A percentile compares a stretch with the other conserved stretches of the same genome.
Conservation (phyloP, 2,113 vertebrate genomes). For the Ia io region DNA sequence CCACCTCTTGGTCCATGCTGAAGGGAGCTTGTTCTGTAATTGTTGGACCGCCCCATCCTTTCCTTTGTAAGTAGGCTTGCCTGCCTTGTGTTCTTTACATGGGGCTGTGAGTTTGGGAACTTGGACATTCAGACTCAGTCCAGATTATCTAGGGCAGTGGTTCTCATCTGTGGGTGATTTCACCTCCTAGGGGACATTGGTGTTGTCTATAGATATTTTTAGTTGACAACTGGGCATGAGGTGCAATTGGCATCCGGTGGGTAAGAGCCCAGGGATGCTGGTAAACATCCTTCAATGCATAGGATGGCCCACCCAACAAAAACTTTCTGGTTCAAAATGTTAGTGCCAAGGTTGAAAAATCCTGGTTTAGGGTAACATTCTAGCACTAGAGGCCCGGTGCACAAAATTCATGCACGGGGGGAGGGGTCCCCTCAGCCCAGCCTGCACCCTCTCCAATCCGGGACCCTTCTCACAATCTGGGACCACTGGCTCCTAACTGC, state of each 20-base stretch:
- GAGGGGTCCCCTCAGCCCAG: too few species aligned
- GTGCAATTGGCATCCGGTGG: background rate
- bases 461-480: too few species aligned
- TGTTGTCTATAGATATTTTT: background rate
- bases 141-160: background rate
- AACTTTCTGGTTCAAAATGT: background rate
- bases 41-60: background rate
- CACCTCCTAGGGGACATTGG: background rate
- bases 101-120: background rate
- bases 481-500: too few species aligned
- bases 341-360: background rate
- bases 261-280: conserved; percentile 1
- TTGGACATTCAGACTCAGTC: background rate
- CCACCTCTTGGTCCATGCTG: background rate
- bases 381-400: background rate
- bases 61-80: background rate
- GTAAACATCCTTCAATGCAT: background rate
- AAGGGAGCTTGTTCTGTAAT: background rate
- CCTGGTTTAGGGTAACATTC: background rate
- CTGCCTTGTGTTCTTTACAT: background rate
- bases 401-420: too few species aligned
- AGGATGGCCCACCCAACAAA: background rate
- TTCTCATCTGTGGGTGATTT: background rate
- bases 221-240: background rate
- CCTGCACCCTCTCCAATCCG: too few species aligned